Conservation (phyloP, 2,797 vertebrate species). For the Gambelia wislizenii region DNA sequence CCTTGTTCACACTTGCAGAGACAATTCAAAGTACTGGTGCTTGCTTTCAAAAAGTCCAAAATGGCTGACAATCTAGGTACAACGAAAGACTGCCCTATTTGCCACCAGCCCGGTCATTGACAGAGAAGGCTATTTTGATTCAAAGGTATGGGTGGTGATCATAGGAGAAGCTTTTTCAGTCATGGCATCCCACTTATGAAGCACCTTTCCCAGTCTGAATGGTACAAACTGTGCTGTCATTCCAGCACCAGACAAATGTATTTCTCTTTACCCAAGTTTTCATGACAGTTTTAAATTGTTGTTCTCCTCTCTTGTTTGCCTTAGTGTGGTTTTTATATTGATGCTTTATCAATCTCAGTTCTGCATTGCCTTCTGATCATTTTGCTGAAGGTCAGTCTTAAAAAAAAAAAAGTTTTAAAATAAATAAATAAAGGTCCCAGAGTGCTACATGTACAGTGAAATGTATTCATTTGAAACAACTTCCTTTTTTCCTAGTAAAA, state of each 20-base stretch:
- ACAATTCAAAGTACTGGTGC: neutral
- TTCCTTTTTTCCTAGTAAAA: neutral
- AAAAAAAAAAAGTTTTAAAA: slow-evolving; percentile 1
- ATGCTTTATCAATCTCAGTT: slow-evolving; percentile 9
- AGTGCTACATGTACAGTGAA: neutral
- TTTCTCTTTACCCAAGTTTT: neutral
- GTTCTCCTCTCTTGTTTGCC: neutral
- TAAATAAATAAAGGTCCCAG: slow-evolving; percentile 3
- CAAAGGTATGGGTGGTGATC: neutral
- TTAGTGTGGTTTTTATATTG: neutral
- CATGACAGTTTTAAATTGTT: neutral
- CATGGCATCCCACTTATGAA: neutral
- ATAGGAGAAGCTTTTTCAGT: neutral
- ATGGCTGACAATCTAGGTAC: too few species aligned
- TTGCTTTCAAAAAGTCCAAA: neutral
- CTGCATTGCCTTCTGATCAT: neutral
- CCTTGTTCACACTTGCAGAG: too few species aligned
- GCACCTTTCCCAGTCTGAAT: neutral
- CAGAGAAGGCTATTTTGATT: too few species aligned
- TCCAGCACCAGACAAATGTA: neutral
- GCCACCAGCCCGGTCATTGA: too few species aligned
- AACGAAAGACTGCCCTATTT: too few species aligned
- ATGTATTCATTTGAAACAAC: neutral
- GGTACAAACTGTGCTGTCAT: neutral
- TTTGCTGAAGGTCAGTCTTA: slow-evolving; percentile 13